A percentile compares a stretch with the other conserved stretches of the same genome.
These are phyloP conservation scores for Lumbricus terrestris DNA, from an alignment of 2,888 invertebrate species.

Conservation along the genomic window DNA sequence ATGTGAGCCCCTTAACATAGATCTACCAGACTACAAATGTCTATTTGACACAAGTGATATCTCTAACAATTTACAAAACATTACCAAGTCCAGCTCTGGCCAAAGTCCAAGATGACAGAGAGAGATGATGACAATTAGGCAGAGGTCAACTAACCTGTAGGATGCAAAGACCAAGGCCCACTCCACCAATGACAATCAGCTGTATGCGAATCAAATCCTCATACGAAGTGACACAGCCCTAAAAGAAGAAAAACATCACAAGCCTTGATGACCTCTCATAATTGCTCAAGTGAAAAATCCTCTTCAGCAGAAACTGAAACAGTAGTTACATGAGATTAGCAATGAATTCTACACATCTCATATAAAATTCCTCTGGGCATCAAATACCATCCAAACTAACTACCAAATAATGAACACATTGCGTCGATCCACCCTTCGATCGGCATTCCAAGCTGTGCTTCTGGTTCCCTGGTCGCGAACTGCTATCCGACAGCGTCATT, in stretches of 20 bases:
- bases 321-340: neutral
- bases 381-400: no score
- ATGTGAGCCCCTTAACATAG: neutral
- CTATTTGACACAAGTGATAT: neutral
- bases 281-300: neutral
- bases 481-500: no score
- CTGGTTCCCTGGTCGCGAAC: no score
- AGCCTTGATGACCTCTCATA: neutral
- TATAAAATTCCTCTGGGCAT: no score
- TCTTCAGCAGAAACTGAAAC: no score
- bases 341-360: neutral
- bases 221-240: conserved; percentile 78
- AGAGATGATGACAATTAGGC: neutral
- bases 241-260: conserved; percentile 48
- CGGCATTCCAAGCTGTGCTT: no score
- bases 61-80: neutral
- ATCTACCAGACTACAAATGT: neutral
- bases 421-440: no score
- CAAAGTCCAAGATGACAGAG: neutral
- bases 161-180: conserved; percentile 78
- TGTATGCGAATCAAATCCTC: conserved; percentile 74
- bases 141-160: conserved; percentile 64
- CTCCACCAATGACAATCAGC: conserved; percentile 76
- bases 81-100: neutral
- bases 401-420: no score